phyloP scores from a whole-genome alignment of 1,140 invertebrate genomes.

The Laupala kohalensis region DNA sequence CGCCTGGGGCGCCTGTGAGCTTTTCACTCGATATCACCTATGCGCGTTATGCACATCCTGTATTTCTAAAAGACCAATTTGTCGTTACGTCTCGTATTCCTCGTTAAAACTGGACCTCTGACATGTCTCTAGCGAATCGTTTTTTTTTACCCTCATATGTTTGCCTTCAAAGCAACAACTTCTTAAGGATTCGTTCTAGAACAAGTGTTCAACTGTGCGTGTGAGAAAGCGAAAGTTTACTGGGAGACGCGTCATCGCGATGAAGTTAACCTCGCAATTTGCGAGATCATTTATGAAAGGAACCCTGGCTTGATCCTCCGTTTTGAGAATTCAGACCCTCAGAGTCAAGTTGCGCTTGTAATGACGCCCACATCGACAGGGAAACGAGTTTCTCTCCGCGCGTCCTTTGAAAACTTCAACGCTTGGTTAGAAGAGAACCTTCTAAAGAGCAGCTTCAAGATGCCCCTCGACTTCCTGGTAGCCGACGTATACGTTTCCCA shows the following conservation, averaged over 20 bases:
- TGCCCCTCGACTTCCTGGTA: background rate
- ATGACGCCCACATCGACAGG: background rate
- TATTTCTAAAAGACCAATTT: too few species aligned
- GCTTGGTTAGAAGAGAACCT: background rate
- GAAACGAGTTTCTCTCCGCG: background rate
- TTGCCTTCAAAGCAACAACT: too few species aligned
- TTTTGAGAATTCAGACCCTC: background rate
- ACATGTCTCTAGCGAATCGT: too few species aligned
- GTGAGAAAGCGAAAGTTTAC: background rate
- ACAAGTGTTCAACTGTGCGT: too few species aligned
- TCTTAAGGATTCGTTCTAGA: too few species aligned
- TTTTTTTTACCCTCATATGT: too few species aligned
- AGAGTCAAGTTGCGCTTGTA: background rate
- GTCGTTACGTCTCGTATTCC: too few species aligned
- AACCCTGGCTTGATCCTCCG: background rate
- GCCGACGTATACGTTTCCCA: background rate
- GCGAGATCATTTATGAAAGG: background rate
- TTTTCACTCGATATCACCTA: too few species aligned
- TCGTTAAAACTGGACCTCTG: too few species aligned
- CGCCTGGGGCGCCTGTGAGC: too few species aligned
- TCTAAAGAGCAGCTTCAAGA: background rate
- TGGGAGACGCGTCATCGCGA: background rate
- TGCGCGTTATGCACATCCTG: too few species aligned
- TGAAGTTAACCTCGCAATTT: background rate
- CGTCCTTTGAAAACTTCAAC: background rate